Conservation (phyloP, 2,113 vertebrate species). For the Craseonycteris thonglongyai region DNA sequence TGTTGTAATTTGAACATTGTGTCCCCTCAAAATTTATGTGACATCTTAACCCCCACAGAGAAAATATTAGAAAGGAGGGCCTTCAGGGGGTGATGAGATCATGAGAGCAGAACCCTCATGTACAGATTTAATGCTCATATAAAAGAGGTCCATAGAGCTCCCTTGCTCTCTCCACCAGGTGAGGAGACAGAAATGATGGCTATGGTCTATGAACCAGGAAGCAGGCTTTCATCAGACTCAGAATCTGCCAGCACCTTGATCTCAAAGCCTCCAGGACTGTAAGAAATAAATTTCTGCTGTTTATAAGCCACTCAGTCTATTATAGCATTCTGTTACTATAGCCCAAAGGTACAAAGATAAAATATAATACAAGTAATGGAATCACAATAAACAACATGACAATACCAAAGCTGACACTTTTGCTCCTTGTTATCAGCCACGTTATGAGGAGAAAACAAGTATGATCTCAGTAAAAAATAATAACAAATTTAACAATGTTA, state of each 20-base stretch:
- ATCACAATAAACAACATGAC: neutral
- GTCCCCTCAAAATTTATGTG: neutral
- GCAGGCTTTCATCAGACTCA: neutral
- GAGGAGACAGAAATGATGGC: neutral
- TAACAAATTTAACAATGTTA: neutral
- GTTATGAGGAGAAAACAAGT: neutral
- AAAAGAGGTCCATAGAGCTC: neutral
- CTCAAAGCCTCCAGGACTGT: neutral
- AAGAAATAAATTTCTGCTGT: neutral
- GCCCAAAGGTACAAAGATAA: neutral
- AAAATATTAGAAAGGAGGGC: neutral
- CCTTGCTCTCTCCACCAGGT: neutral
- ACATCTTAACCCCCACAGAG: neutral
- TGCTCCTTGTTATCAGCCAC: neutral
- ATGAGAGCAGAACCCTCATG: neutral
- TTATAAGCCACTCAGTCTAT: neutral
- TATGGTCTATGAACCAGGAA: neutral
- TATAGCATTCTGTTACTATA: neutral
- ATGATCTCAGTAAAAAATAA: neutral
- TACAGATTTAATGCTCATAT: neutral
- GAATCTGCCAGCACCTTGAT: neutral
- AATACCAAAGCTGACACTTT: neutral
- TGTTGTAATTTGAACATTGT: neutral
- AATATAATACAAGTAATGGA: neutral
- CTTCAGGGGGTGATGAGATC: neutral